Base-by-base conservation (phyloP, 1,140 invertebrate genomes). In the Drosophila quadrilineata region DNA sequence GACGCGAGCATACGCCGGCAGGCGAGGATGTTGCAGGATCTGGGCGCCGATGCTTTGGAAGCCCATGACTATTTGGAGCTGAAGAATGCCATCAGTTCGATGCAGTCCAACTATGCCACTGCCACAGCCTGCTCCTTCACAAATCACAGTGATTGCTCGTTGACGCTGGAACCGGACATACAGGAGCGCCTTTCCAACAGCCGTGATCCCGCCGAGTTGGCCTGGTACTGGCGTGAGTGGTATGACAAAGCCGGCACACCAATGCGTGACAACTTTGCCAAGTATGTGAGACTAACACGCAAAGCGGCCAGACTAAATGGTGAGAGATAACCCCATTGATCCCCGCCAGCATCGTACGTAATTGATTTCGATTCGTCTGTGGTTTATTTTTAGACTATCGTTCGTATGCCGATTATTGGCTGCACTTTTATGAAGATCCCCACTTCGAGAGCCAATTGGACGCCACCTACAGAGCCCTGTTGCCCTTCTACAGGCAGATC, bases 151-250 rank as follows among this genome's bases (percentile, higher is more conserved):
- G 92, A 93, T 62, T 97, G 96, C 72, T 93, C 94, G 2, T 90
- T 97, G 0, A 91, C 94, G 3, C 87, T 97, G 0, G 96, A 97
- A 79, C 96, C 96, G 57, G 95, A 96, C 70, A 90, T 96, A 6
- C 93, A 93, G 0, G 91, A 93, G 33, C 91, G 94, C 35, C 90
- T 96, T 29, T 90, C 92, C 0, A 91, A 90, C 14, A 94, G 94
- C 58, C 91, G 92, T n/a, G 92, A 96, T 88, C 93, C 94, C 3
- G 92, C 94, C 2, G 94, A 95, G 86, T 84, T 96, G 57, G 91
- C 93, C 52, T 92, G 95, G 71, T 89, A 93, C 5, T 98, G 96
- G 96, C 90, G 92, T 8, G 90, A 93, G 58, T 98, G 96, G 96
- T 90, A 96, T 53, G 92, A 93, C 31, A 91, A 90, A 2, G 92